These are phyloP conservation scores for Dasypogon diadema DNA, from an alignment of 2,888 invertebrate species.

Conservation along the genomic window DNA sequence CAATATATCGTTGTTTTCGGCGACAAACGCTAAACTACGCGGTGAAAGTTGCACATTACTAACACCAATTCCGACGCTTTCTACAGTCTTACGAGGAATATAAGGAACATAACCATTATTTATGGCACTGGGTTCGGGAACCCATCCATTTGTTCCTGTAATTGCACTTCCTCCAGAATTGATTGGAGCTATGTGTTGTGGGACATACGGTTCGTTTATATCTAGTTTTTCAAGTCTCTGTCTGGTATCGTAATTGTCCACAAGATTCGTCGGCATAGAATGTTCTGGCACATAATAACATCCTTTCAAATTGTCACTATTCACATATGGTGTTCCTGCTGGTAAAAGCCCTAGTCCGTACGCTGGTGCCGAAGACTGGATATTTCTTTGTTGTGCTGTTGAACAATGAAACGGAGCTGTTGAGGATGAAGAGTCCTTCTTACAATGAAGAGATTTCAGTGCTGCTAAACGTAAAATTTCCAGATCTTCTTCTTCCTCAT, in stretches of 20 bases:
- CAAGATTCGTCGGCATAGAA: not conserved
- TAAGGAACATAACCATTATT: conserved; percentile 47
- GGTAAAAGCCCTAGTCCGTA: not conserved
- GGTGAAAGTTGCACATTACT: conserved; percentile 57
- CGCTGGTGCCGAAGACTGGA: not conserved
- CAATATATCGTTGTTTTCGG: conserved; percentile 57
- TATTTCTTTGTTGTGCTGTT: not conserved
- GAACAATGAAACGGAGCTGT: not conserved
- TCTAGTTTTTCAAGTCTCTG: conserved; percentile 50
- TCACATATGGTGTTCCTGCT: not conserved
- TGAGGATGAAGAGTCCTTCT: conserved; percentile 53
- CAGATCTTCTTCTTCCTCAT: conserved; percentile 58
- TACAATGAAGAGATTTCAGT: conserved; percentile 57
- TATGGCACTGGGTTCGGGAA: not conserved
- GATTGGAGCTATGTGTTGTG: conserved; percentile 53
- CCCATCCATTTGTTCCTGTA: conserved; percentile 9
- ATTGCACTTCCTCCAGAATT: not conserved
- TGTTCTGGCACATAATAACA: not conserved
- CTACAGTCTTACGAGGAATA: conserved; percentile 27
- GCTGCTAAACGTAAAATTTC: conserved; percentile 57
- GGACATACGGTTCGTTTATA: conserved; percentile 56
- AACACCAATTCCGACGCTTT: not conserved
- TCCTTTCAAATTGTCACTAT: not conserved
- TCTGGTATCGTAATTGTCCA: conserved; percentile 24
- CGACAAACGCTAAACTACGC: conserved; percentile 58